Conservation (phyloP, 2,113 vertebrate species). For the Sceloporus undulatus region DNA sequence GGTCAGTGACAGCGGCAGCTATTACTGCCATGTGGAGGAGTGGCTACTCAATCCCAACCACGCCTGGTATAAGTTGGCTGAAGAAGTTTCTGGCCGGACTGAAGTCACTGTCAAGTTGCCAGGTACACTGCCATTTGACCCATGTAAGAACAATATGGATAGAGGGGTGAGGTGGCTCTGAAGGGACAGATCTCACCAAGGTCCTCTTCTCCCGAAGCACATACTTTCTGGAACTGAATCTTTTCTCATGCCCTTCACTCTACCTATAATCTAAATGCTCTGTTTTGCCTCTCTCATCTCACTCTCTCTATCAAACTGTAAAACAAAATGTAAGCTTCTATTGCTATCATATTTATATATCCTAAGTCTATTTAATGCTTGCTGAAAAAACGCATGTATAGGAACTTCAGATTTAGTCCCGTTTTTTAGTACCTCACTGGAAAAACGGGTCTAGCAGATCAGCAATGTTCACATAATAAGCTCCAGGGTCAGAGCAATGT, state of each 20-base stretch:
- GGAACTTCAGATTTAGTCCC: not conserved
- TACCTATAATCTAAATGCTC: not conserved
- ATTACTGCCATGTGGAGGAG: slow-evolving; percentile 96
- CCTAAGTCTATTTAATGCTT: not conserved
- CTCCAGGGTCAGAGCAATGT: not conserved
- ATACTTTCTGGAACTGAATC: not conserved
- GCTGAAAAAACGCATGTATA: not conserved
- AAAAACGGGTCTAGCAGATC: not conserved
- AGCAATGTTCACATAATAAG: not conserved
- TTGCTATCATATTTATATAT: not conserved
- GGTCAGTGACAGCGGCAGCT: slow-evolving; percentile 91
- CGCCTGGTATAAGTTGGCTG: slow-evolving; percentile 85
- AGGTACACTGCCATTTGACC: slow-evolving; percentile 76
- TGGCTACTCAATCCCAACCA: slow-evolving; percentile 84
- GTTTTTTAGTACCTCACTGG: not conserved
- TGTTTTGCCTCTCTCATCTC: not conserved
- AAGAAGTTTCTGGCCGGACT: slow-evolving; percentile 86
- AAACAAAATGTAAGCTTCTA: not conserved
- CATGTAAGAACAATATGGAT: not conserved
- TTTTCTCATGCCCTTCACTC: not conserved
- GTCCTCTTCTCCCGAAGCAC: not conserved
- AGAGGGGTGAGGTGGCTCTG: too few relatives aligned
- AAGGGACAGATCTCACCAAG: not conserved
- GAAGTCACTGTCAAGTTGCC: slow-evolving; percentile 90
- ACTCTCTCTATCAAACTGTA: not conserved